These are phyloP conservation scores for Tokudaia tokunoshimensis DNA, from an alignment of 2,797 vertebrate genomes.

Conservation along the genomic window DNA sequence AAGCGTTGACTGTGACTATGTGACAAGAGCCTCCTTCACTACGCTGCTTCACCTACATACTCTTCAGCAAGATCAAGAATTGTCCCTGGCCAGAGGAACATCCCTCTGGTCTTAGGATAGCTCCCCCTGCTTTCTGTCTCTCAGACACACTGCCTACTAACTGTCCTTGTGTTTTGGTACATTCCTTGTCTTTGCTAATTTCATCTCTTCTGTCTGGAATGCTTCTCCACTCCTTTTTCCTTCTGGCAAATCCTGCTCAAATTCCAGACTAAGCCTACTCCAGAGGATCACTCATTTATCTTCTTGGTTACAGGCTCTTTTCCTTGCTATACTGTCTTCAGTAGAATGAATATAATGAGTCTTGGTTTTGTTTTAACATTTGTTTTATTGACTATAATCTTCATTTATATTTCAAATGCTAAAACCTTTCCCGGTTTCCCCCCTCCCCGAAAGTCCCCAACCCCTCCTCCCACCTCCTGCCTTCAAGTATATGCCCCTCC, in stretches of 20 bases:
- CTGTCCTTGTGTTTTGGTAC: not conserved
- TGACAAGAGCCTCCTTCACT: not conserved
- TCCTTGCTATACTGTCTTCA: not conserved
- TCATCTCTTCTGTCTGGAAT: not conserved
- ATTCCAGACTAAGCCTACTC: not conserved
- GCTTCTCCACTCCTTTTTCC: not conserved
- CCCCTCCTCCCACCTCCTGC: no score
- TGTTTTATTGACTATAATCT: no score
- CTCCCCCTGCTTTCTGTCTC: not conserved
- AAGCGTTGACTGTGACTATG: not conserved
- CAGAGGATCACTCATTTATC: not conserved
- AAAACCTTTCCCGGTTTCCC: no score
- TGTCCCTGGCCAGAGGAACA: not conserved
- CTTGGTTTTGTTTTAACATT: not conserved
- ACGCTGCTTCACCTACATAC: not conserved
- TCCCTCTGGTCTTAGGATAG: not conserved
- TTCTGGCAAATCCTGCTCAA: not conserved
- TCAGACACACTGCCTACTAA: not conserved
- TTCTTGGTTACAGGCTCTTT: not conserved
- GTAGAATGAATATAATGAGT: not conserved
- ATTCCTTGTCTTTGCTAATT: conserved; percentile 9
- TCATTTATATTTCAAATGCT: no score
- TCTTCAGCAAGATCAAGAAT: not conserved
- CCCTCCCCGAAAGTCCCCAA: no score
- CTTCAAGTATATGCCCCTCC: no score